Evolutionary conservation across 1,140 invertebrate species (phyloP).

Genomic region (Bombus soroeensis): DNA sequence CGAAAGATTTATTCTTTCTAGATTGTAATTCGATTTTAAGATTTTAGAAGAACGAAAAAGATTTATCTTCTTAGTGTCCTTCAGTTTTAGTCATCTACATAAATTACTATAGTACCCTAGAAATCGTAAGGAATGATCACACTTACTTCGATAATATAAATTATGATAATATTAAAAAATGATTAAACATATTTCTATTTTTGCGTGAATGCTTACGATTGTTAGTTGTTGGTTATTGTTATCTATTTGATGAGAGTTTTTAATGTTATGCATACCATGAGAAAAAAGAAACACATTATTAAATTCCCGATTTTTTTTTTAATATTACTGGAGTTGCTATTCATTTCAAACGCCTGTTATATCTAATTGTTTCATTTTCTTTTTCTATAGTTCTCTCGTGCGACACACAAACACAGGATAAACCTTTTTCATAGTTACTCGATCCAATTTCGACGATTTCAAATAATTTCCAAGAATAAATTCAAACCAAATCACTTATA

Average conservation of each 20-base stretch:
- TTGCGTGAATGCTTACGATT: constrained; percentile 80
- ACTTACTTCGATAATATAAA: constrained; percentile 77
- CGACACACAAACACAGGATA: constrained; percentile 1
- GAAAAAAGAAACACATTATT: constrained; percentile 62
- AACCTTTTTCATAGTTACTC: neutral
- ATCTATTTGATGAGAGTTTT: constrained; percentile 81
- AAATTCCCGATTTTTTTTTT: constrained; percentile 62
- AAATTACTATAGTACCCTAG: constrained; percentile 71
- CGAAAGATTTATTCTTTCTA: neutral
- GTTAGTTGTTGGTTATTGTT: constrained; percentile 83
- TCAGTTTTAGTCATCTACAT: constrained; percentile 68
- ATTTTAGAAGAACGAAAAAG: neutral
- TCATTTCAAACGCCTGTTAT: constrained; percentile 64
- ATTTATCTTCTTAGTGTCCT: constrained; percentile 56
- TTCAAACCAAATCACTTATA: neutral
- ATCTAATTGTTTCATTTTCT: constrained; percentile 4
- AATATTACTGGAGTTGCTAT: constrained; percentile 60
- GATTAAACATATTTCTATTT: constrained; percentile 80
- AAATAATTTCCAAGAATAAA: neutral
- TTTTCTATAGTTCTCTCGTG: constrained; percentile 15
- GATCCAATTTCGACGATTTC: neutral
- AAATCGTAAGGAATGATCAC: constrained; percentile 71
- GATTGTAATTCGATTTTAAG: neutral
- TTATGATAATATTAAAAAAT: constrained; percentile 74
- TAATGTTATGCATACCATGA: constrained; percentile 77